phyloP scores from a whole-genome alignment of 2,113 vertebrate genomes.

The Myocastor coypus region DNA sequence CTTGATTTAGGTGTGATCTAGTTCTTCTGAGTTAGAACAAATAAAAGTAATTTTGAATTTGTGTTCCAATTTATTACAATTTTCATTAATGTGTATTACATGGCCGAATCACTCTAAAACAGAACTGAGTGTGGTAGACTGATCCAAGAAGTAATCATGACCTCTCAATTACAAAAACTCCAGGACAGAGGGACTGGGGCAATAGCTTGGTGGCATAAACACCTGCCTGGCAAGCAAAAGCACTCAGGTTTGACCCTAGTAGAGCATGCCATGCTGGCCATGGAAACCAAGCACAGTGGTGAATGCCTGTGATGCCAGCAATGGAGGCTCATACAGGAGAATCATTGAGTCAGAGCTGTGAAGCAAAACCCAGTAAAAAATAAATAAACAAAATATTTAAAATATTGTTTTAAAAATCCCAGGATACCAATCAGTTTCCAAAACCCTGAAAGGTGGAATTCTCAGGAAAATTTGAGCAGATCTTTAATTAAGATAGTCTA shows the following conservation, averaged over 20 bases:
- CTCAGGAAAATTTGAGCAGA: not conserved
- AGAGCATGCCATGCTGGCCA: too few species aligned
- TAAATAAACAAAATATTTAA: too few species aligned
- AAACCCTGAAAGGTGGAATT: not conserved
- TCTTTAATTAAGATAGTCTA: not conserved
- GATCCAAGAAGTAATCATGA: not conserved
- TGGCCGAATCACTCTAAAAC: not conserved
- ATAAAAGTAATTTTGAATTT: constrained; percentile 52
- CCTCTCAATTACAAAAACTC: not conserved
- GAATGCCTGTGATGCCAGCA: too few species aligned
- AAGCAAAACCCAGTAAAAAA: too few species aligned
- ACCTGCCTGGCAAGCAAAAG: too few species aligned
- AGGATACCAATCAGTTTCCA: not conserved
- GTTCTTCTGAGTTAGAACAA: constrained; percentile 28
- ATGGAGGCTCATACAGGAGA: too few species aligned
- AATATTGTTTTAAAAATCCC: too few species aligned
- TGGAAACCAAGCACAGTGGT: too few species aligned
- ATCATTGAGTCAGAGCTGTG: too few species aligned
- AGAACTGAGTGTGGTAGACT: not conserved
- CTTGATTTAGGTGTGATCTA: not conserved
- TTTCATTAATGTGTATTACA: not conserved
- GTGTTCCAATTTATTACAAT: not conserved
- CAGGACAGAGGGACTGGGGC: too few species aligned
- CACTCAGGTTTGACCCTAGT: too few species aligned
- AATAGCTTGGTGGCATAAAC: too few species aligned